A percentile compares a stretch with the other conserved stretches of the same genome.
These are phyloP conservation scores for Pachypeltis micranthus DNA, from an alignment of 1,140 invertebrate genomes.

Conservation along the genomic window DNA sequence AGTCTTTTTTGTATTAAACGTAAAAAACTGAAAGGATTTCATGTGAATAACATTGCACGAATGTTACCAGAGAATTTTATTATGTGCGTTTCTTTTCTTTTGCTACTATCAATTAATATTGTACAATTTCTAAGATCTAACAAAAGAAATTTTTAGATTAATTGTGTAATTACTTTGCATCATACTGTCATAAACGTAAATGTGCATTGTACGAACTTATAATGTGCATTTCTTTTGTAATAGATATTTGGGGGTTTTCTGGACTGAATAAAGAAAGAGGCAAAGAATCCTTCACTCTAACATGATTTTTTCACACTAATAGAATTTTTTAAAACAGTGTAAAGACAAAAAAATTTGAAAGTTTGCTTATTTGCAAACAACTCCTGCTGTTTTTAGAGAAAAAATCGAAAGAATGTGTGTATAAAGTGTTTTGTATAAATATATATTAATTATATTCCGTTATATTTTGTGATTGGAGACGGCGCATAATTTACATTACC, in stretches of 20 bases:
- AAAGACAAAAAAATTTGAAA: slow-evolving; percentile 10
- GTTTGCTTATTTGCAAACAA: background rate
- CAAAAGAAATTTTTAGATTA: slow-evolving; percentile 14
- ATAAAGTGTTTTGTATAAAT: slow-evolving; percentile 19
- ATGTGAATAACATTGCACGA: slow-evolving; percentile 20
- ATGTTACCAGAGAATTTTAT: slow-evolving; percentile 18
- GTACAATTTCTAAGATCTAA: slow-evolving; percentile 20
- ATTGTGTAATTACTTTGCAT: background rate
- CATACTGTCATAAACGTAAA: background rate
- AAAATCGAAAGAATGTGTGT: slow-evolving; percentile 14
- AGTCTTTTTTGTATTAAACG: slow-evolving; percentile 16
- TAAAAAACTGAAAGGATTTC: slow-evolving; percentile 13
- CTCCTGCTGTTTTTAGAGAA: slow-evolving; percentile 3
- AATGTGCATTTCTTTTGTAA: too few relatives aligned
- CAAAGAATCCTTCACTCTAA: slow-evolving; percentile 4
- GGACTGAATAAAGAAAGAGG: slow-evolving; percentile 15
- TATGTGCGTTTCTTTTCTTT: slow-evolving; percentile 4
- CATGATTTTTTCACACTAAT: slow-evolving; percentile 2
- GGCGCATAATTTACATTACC: too few relatives aligned
- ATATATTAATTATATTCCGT: slow-evolving; percentile 23
- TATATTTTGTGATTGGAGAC: slow-evolving; percentile 21
- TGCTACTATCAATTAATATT: slow-evolving; percentile 4
- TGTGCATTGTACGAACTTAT: slow-evolving; percentile 13
- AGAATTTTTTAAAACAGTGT: slow-evolving; percentile 2
- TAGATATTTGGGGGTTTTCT: slow-evolving; percentile 7